Evolutionary conservation across 1,140 invertebrate genomes (phyloP).

Genomic region (Chrysopa pallens): DNA sequence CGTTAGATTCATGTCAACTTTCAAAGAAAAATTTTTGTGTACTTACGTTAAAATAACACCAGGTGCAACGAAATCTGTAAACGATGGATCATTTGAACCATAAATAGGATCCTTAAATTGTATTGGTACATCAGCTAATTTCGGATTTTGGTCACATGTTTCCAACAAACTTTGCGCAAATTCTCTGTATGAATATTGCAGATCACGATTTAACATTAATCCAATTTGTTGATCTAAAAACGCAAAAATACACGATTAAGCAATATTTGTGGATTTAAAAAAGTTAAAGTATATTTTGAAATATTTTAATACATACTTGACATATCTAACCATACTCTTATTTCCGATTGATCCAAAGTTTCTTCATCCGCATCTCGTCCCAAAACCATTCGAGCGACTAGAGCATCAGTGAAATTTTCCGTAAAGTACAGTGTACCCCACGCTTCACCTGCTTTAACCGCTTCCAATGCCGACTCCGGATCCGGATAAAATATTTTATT

Average conservation of each 20-base stretch:
- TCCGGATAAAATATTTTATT: conserved; percentile 50
- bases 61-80: conserved; percentile 88
- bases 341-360: conserved; percentile 50
- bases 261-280: not conserved
- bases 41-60: conserved; percentile 79
- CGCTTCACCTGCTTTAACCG: conserved; percentile 53
- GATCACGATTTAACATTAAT: conserved; percentile 53
- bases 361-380: conserved; percentile 47
- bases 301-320: conserved; percentile 48
- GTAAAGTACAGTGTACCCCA: conserved; percentile 72
- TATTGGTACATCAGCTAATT: conserved; percentile 51
- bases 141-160: conserved; percentile 51
- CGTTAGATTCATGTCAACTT: conserved; percentile 1
- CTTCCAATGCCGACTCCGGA: conserved; percentile 42
- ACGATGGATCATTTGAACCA: conserved; percentile 64
- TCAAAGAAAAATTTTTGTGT: conserved; percentile 1
- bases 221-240: conserved; percentile 80
- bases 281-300: not conserved
- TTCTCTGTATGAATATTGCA: conserved; percentile 52
- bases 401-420: conserved; percentile 60
- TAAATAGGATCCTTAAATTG: conserved; percentile 72
- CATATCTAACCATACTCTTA: conserved; percentile 72
- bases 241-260: conserved; percentile 6
- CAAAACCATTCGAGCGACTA: conserved; percentile 48
- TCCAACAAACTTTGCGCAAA: conserved; percentile 46